Evolutionary conservation across 2,797 vertebrate species (phyloP).

Genomic region (Pantherophis alleghaniensis): DNA sequence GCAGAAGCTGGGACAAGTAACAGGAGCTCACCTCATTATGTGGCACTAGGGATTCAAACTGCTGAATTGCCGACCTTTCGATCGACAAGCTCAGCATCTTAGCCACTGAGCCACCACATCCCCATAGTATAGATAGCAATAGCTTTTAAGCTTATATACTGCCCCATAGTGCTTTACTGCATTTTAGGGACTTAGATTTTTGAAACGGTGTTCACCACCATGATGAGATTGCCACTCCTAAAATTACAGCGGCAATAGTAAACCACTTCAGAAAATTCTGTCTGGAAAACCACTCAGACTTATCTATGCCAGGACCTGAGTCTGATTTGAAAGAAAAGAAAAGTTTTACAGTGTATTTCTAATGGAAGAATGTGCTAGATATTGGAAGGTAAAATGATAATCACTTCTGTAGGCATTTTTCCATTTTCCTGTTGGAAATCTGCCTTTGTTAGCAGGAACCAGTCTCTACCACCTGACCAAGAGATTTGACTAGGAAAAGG

Average conservation of each 20-base stretch:
- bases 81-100: too few species aligned
- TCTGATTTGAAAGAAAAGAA: not conserved
- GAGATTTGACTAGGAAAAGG: not conserved
- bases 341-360: not conserved
- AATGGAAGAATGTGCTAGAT: not conserved
- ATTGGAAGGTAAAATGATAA: not conserved
- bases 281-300: not conserved
- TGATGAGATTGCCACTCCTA: not conserved
- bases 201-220: not conserved
- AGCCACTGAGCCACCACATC: too few species aligned
- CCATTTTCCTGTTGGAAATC: not conserved
- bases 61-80: too few species aligned
- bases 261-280: not conserved
- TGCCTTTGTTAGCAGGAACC: not conserved
- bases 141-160: too few species aligned
- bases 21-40: rapidly evolving
- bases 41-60: too few species aligned
- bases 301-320: not conserved
- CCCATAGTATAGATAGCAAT: too few species aligned
- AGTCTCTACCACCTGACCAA: not conserved
- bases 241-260: not conserved
- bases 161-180: too few species aligned
- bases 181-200: not conserved
- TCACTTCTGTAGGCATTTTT: not conserved
- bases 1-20: too few species aligned